Base-by-base conservation (phyloP, 2,888 invertebrate genomes). In the Tetragonula carbonaria region DNA sequence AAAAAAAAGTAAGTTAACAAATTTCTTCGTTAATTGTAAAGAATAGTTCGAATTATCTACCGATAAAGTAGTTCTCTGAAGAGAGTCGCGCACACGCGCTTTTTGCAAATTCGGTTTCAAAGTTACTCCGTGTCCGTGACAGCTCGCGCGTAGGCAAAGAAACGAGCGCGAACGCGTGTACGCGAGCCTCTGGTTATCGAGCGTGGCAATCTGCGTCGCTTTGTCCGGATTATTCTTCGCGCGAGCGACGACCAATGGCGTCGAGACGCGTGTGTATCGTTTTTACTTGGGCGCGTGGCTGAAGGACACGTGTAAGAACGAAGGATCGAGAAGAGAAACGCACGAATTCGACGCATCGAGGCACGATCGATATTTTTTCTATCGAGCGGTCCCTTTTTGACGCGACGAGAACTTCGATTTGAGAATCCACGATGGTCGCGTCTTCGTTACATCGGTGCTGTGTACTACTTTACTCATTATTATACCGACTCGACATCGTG, bases 311-410 rank as follows among this genome's bases (percentile, higher is more conserved):
- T 23, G 62, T 45, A 72, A 67, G 55, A 73, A 62, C 73, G 57
- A 21, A 18, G 28, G 18, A 55, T 23, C 66, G 53, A 18, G 18
- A 51, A 70, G 28, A 16, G 75, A 66, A 71, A 67, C 50, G 62
- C 71, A n/a, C 59, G 45, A 50, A 50, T 70, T 82, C 74, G 74
- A 79, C 73, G 77, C 80, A 78, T 83, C 80, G 73, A 62, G 79
- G 59, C 84, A 84, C 76, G 86, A 86, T 86, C 65, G 86, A 86
- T 86, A 33, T 4, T 0, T 3, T 2, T 11, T 21, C 63, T 11
- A 33, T 33, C 86, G 86, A 86, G 82, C 86, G 78, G 51, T 38
- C 28, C 38, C 8, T 38, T 8, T 1, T 38, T 38, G 62, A 45
- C 74, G 59, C 71, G 82, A 74, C 70, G 38, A 38, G 38, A 38